Evolutionary conservation across 2,888 invertebrate species (phyloP), one percentile per base, ranked within the genome.

Genomic region (Drosophila macrothrix): DNA sequence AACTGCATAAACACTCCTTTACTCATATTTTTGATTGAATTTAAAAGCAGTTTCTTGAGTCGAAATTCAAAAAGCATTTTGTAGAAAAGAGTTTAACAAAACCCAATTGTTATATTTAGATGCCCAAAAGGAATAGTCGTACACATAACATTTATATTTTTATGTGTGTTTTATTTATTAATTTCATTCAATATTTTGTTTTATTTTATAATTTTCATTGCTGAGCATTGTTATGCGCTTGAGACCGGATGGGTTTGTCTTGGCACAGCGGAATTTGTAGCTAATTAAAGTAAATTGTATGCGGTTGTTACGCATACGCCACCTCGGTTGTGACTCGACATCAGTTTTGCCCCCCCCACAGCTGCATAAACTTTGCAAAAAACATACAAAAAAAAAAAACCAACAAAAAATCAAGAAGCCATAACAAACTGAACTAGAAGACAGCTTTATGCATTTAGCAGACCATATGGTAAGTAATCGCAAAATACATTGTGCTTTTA

Each of bases 391-490:
- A 68, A 22, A 41, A 58, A 59, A 33, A 10, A 29, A 25, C 7
- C 29, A 29, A 31, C 28, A 68, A 19, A 29, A 39, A 49, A 53
- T 43, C n/a, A 50, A 49, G 69, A 81, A 79, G 73, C 82, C 81
- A 73, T 77, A 81, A 43, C 65, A 61, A 62, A 52, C 25, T 37
- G 31, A 50, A 52, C 58, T 49, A 50, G 50, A 43, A 53, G 62
- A 58, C 65, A 80, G 52, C 67, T 62, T 61, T 71, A 49, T 61
- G 64, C 41, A 54, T 33, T 22, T 33, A 52, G 31, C 49, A 33
- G 53, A n/a, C 64, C 78, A 80, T 80, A 78, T 76, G 80, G 58
- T 10, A 55, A 55, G 53, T 64, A 79, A 73, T 74, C 74, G 67
- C 64, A 53, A 31, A 65, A 62, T 56, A 62, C 70, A 61, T 54